Conservation (phyloP, 1,140 invertebrate genomes). For the Platyscapa corneri region DNA sequence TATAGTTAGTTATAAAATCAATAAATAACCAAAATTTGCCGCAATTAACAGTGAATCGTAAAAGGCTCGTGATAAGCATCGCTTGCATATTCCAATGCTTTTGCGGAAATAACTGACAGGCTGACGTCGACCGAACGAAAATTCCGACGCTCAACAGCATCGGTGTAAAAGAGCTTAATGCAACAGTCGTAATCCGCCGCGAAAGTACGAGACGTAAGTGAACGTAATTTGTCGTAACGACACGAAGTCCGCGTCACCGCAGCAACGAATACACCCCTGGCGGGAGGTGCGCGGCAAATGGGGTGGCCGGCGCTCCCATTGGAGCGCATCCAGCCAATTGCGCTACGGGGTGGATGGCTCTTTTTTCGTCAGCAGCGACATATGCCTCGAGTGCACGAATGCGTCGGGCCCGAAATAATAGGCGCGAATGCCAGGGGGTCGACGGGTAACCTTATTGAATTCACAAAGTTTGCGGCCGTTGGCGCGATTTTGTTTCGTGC, state of each 20-base stretch:
- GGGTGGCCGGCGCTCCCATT: not conserved
- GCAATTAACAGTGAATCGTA: no score
- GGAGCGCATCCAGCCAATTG: not conserved
- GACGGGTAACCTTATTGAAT: not conserved
- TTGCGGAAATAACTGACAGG: no score
- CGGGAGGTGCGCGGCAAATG: not conserved
- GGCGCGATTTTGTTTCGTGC: not conserved
- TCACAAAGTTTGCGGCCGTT: not conserved
- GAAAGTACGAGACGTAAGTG: conserved; percentile 24
- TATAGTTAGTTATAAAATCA: no score
- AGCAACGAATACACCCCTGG: conserved; percentile 50
- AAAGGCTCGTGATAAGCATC: no score
- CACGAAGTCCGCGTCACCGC: conserved; percentile 59
- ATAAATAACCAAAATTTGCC: no score
- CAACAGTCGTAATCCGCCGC: no score
- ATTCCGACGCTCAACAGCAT: no score
- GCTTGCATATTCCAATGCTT: no score
- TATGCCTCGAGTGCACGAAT: not conserved
- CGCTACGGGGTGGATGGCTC: conserved; percentile 25
- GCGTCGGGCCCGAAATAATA: not conserved
- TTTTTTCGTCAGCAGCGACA: not conserved
- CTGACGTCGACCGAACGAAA: no score
- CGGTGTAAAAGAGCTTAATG: no score
- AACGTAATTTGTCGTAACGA: conserved; percentile 60
- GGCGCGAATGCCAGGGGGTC: not conserved